Evolutionary conservation across 2,797 vertebrate species (phyloP).

Genomic region (Simalia tracyae): DNA sequence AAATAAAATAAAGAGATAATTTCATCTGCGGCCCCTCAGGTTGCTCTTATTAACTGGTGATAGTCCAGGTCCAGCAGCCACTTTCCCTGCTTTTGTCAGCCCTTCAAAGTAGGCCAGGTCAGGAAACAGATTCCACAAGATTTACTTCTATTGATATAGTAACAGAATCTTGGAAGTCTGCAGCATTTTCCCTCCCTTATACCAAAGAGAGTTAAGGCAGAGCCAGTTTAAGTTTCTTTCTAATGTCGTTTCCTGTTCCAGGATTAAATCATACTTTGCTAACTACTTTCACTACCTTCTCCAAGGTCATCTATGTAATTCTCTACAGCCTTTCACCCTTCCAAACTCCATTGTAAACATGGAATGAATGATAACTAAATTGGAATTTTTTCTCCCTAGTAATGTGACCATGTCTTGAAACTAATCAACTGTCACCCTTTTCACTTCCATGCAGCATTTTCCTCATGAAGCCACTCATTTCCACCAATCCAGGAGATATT

Average conservation of each 20-base stretch:
- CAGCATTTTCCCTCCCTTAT: neutral
- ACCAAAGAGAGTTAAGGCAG: neutral
- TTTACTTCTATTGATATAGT: neutral
- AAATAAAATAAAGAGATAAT: neutral
- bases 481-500: neutral
- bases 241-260: neutral
- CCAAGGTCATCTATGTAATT: neutral
- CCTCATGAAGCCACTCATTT: neutral
- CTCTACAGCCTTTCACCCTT: neutral
- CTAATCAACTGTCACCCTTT: neutral
- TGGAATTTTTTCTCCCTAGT: neutral
- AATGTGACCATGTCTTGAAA: neutral
- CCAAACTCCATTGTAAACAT: slow-evolving; percentile 12
- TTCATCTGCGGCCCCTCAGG: neutral
- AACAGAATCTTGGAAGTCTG: neutral
- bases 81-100: neutral
- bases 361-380: slow-evolving; percentile 23
- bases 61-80: neutral
- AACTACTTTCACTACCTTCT: neutral
- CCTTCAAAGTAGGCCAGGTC: neutral
- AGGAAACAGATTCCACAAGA: neutral
- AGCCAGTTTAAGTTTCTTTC: neutral
- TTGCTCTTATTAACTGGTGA: neutral
- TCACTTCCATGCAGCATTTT: neutral
- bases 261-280: neutral